Evolutionary conservation across 2,113 vertebrate species (phyloP).

Genomic region (Hydropotes inermis): DNA sequence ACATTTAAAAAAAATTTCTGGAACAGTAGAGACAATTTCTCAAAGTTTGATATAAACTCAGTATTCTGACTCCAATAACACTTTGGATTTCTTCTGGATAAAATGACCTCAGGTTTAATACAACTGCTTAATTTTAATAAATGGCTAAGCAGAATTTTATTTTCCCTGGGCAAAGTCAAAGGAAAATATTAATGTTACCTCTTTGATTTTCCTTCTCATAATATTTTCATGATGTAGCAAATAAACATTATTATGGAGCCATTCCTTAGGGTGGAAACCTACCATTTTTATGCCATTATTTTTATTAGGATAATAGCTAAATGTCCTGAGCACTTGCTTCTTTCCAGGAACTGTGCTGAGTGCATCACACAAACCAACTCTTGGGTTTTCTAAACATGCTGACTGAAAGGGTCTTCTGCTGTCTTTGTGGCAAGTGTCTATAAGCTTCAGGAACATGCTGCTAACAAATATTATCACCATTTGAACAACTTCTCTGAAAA

Average conservation of each 20-base stretch:
- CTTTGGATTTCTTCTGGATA: not conserved
- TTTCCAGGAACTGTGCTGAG: not conserved
- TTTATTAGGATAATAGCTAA: not conserved
- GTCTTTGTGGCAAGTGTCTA: not conserved
- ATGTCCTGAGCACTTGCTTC: not conserved
- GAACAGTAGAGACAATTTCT: not conserved
- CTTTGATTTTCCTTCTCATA: not conserved
- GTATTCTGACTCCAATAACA: not conserved
- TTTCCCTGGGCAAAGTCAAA: not conserved
- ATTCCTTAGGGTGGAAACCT: not conserved
- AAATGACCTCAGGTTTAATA: not conserved
- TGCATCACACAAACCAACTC: not conserved
- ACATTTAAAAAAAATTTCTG: not conserved
- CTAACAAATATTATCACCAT: not conserved
- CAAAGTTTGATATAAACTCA: not conserved
- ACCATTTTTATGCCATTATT: not conserved
- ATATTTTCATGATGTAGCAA: not conserved
- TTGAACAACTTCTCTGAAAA: not conserved
- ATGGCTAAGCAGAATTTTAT: not conserved
- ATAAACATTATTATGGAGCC: not conserved
- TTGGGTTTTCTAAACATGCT: not conserved
- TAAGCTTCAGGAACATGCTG: not conserved
- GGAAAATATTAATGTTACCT: not conserved
- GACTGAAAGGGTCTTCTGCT: not conserved
- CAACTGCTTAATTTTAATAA: not conserved